These are phyloP conservation scores for Linurgus olivaceus DNA, from an alignment of 2,797 vertebrate species.

Conservation along the genomic window DNA sequence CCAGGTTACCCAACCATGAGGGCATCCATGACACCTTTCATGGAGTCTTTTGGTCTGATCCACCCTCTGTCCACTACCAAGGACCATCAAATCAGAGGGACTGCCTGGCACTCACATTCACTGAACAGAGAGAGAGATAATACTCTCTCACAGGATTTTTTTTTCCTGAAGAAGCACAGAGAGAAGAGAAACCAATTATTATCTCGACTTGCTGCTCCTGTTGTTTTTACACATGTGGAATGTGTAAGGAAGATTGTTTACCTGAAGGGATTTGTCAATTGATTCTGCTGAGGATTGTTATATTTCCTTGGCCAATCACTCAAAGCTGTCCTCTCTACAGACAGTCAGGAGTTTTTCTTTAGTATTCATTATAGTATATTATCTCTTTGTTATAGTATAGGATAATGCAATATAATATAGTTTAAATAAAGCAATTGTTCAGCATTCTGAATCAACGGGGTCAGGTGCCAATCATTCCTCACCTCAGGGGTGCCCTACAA, in stretches of 20 bases:
- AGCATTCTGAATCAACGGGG: neutral
- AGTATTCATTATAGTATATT: neutral
- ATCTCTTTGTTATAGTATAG: neutral
- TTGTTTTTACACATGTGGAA: neutral
- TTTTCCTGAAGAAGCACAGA: neutral
- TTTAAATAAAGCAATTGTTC: neutral
- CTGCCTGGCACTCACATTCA: neutral
- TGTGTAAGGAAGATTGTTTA: neutral
- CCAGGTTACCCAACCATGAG: neutral
- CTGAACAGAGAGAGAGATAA: neutral
- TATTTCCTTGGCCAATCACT: neutral
- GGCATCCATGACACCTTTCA: neutral
- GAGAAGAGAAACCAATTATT: neutral
- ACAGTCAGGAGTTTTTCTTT: neutral
- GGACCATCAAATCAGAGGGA: neutral
- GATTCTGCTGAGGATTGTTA: neutral
- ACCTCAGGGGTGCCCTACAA: neutral
- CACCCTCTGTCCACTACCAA: neutral
- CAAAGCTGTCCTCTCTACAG: neutral
- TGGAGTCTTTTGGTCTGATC: neutral
- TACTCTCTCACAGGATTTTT: too few species aligned
- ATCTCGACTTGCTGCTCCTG: neutral
- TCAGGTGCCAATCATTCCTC: neutral
- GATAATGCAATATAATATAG: neutral
- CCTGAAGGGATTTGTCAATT: neutral